Percentiles rank a stretch among this genome's conserved stretches.
Evolutionary conservation across 1,140 invertebrate genomes (phyloP).

Genomic region (Brachionus koreanus): DNA sequence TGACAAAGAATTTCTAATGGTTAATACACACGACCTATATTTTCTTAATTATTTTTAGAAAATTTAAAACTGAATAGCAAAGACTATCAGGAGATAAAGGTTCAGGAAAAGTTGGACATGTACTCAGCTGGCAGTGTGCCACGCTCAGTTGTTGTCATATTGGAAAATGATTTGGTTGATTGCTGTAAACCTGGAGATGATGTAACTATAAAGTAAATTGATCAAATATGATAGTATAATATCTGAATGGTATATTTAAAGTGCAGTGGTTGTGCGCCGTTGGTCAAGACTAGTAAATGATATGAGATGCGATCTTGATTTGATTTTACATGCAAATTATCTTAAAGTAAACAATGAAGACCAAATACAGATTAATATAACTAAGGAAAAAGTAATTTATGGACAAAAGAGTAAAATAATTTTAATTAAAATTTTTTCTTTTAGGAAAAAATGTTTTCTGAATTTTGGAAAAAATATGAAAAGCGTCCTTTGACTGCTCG

Average conservation of each 20-base stretch:
- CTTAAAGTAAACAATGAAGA: conserved; percentile 69
- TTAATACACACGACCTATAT: too few species aligned
- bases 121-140: conserved; percentile 70
- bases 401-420: background rate
- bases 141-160: conserved; percentile 49
- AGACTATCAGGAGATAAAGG: conserved; percentile 83
- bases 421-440: conserved; percentile 45
- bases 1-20: too few species aligned
- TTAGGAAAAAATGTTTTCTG: conserved; percentile 66
- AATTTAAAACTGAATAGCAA: background rate
- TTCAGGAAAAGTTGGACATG: conserved; percentile 72
- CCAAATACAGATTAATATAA: conserved; percentile 57
- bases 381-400: background rate
- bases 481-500: conserved; percentile 67
- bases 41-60: background rate
- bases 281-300: background rate
- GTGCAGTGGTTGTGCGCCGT: background rate
- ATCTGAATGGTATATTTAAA: background rate
- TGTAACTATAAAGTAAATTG: conserved; percentile 71
- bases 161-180: conserved; percentile 79
- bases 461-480: conserved; percentile 70
- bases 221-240: background rate
- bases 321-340: conserved; percentile 71
- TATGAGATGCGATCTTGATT: conserved; percentile 65
- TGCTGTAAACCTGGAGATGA: conserved; percentile 81